Evolutionary conservation across 2,113 vertebrate species (phyloP).

Genomic region (Emydura subglobosa): DNA sequence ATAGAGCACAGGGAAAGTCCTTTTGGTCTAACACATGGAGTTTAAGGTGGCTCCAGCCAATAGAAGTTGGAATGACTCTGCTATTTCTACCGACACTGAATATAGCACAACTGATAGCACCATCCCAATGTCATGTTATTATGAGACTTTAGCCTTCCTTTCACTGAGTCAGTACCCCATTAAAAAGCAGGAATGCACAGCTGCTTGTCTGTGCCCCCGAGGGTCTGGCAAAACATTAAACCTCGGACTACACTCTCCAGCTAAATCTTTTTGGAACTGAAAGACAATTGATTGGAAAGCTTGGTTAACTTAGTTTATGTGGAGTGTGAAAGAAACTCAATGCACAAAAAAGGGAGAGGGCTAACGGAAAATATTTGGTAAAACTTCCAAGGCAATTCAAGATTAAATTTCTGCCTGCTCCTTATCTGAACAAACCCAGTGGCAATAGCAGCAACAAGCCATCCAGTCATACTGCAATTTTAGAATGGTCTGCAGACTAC

Average conservation of each 20-base stretch:
- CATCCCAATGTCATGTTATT: constrained; percentile 76
- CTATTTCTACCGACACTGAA: constrained; percentile 81
- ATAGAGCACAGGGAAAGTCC: constrained; percentile 38
- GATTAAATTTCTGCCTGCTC: not conserved
- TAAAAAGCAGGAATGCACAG: constrained; percentile 78
- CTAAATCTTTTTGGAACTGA: constrained; percentile 51
- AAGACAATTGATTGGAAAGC: constrained; percentile 39
- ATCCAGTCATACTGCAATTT: not conserved
- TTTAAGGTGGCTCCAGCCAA: constrained; percentile 73
- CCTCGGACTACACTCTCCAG: not conserved
- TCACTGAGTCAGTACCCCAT: constrained; percentile 61
- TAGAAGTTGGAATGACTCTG: constrained; percentile 74
- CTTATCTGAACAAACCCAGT: not conserved
- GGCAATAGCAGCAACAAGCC: not conserved
- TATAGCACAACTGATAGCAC: constrained; percentile 75
- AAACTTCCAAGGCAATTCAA: constrained; percentile 1
- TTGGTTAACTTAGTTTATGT: not conserved
- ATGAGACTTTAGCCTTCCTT: constrained; percentile 76
- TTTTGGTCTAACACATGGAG: constrained; percentile 72
- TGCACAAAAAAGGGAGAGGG: constrained; percentile 17
- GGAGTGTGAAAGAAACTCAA: not conserved
- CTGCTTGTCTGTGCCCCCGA: constrained; percentile 70
- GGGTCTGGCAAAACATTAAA: constrained; percentile 47
- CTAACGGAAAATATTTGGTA: constrained; percentile 13
- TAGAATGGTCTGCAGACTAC: constrained; percentile 29